Base-by-base conservation (phyloP, 92 coral and sea anemone species). In the Meandrina meandrites region DNA sequence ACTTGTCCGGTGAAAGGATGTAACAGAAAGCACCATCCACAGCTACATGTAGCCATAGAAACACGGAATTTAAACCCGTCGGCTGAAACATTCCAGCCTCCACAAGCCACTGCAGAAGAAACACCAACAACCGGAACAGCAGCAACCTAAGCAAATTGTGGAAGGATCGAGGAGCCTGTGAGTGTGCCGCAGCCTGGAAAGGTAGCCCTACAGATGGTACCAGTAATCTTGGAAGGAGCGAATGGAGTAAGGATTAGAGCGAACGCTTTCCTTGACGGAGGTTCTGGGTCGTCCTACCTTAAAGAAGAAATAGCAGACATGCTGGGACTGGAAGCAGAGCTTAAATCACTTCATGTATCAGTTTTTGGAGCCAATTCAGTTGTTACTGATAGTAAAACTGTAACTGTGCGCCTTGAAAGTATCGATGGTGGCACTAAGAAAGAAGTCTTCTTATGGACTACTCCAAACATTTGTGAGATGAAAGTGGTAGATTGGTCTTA, bases 261-360 rank as follows among this genome's bases (percentile, higher is more conserved):
- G 28, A 83, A 88, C 60, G 91, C 91, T 30, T 79, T 88, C 70
- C 88, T 83, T 47, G 91, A 83, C 78, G 91, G 91, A 47, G 88
- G 91, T 47, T 83, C 91, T 27, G 85, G 91, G 7, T 88, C 79
- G 24, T 81, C 87, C 1, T 81, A 88, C 72, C 57, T 88, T 22
- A 82, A 47, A 37, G 87, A 88, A 48, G 73, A 88, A 24, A 70
- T 88, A 11, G 91, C 91, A 2, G 83, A 75, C 3, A 32, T 34
- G 2, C 56, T 89, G 47, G 91, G 88, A 15, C 24, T 78, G 51
- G 80, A 80, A 35, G 85, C 91, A 28, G 77, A 34, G 1, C 57
- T 18, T 83, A 1, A 68, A 32, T 45, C 89, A 13, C 31, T 86
- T 35, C 75, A 70, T 54, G 83, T 79, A 1, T n/a, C 83, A 18